Evolutionary conservation across 2,888 invertebrate genomes (phyloP), one percentile per base, ranked within the genome.

Genomic region (Aphelenchoides bicaudatus): DNA sequence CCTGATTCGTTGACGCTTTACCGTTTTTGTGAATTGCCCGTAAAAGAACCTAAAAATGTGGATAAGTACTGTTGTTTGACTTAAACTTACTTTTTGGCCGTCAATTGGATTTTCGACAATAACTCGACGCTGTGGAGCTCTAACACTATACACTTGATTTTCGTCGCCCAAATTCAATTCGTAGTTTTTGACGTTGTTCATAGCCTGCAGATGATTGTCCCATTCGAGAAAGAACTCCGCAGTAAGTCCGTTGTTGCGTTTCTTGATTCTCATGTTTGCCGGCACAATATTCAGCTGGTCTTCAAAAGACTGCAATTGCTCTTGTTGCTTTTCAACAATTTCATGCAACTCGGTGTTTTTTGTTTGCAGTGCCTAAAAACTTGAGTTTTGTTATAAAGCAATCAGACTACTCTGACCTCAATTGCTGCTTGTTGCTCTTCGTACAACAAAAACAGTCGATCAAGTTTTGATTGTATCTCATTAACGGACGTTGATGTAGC

Each of bases 271-370:
- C 16, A 8, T 25, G 43, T 43, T 25, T 8, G 16, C 16, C 43
- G 43, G 43, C 10, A 43, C 43, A n/a, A 43, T 25, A 10, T 43
- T 25, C 21, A 43, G 43, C 43, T 19, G 8, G 43, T 43, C 43
- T 8, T 43, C 16, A 47, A 39, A 49, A 43, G 34, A 10, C 8
- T n/a, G 31, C 34, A 49, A 47, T 47, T 43, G 6, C 46, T 39
- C 49, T 13, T 49, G 10, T 6, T 49, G 39, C 49, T n/a, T n/a
- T n/a, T n/a, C n/a, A n/a, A n/a, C n/a, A n/a, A n/a, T n/a, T n/a
- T 30, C 31, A 4, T 29, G 13, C 49, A 49, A 10, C 5, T 4
- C 13, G 16, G 49, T 8, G 49, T 49, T 47, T n/a, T 49, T 19
- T 8, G 16, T 8, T n/a, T 47, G 49, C n/a, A 49, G 46, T 19